Conservation (phyloP, 2,113 vertebrate genomes). For the Clarias gariepinus region DNA sequence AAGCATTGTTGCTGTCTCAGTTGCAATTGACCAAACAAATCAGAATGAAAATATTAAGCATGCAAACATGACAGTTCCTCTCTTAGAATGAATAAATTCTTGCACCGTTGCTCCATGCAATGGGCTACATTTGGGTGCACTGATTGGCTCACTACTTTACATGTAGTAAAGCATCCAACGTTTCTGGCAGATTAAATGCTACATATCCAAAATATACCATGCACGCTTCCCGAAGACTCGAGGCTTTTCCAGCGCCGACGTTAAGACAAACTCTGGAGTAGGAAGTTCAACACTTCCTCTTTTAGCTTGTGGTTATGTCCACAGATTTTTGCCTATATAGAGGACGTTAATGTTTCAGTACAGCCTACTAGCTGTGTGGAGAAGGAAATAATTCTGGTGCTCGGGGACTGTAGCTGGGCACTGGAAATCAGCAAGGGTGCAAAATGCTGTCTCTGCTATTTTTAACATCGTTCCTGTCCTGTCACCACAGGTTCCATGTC, state of each 20-base stretch:
- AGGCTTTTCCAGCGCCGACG: background rate
- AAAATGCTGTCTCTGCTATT: background rate
- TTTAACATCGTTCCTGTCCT: background rate
- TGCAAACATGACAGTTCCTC: no score
- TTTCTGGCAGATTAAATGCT: no score
- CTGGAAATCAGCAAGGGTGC: background rate
- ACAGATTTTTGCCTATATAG: background rate
- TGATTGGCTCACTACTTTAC: no score
- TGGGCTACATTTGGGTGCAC: no score
- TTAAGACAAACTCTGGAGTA: background rate
- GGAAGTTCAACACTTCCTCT: background rate
- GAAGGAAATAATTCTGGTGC: background rate
- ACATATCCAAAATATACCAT: background rate
- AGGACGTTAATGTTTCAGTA: no score
- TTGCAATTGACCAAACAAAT: no score
- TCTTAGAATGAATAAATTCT: no score
- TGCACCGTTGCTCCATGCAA: no score
- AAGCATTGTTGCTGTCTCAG: no score
- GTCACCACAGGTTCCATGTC: background rate
- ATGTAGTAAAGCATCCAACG: no score
- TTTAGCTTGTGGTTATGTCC: background rate
- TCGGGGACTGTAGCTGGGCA: background rate
- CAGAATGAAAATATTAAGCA: no score
- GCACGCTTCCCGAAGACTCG: background rate
- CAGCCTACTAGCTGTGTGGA: background rate